These are phyloP conservation scores for Ctenopoma kingsleyae DNA, from an alignment of 2,797 vertebrate species.

Conservation along the genomic window DNA sequence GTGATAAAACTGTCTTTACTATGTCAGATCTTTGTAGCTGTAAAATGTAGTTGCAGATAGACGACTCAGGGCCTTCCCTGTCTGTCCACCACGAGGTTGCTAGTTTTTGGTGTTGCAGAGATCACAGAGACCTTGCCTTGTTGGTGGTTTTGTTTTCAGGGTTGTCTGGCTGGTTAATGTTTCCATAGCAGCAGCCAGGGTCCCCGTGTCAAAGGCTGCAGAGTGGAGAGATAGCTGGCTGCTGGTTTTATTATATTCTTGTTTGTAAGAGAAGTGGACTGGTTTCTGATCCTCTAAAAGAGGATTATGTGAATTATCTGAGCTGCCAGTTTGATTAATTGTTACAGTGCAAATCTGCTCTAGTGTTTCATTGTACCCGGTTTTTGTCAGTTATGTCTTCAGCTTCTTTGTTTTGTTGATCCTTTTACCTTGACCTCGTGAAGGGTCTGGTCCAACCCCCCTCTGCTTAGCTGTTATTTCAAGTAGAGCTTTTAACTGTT, in stretches of 20 bases:
- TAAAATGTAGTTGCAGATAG: not conserved
- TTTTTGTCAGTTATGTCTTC: not conserved
- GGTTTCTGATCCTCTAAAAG: slow-evolving; percentile 8
- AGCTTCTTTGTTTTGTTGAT: slow-evolving; percentile 11
- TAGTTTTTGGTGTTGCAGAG: slow-evolving; percentile 53
- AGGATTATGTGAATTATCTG: not conserved
- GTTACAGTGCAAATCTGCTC: not conserved
- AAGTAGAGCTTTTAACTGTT: not conserved
- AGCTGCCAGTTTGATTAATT: slow-evolving; percentile 4
- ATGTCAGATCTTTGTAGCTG: not conserved
- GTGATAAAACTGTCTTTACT: not conserved
- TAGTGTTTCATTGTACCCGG: not conserved
- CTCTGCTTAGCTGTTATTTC: not conserved
- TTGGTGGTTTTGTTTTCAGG: slow-evolving; percentile 49
- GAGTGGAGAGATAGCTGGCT: slow-evolving; percentile 29
- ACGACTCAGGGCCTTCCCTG: slow-evolving; percentile 36
- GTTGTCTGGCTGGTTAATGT: slow-evolving; percentile 56
- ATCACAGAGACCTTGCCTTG: slow-evolving; percentile 57
- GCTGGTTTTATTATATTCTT: slow-evolving; percentile 42
- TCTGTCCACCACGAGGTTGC: slow-evolving; percentile 42
- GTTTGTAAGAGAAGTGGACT: slow-evolving; percentile 24
- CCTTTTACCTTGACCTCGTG: slow-evolving; percentile 17
- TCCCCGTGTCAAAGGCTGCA: slow-evolving; percentile 63
- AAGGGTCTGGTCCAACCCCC: not conserved
- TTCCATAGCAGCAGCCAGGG: slow-evolving; percentile 61